Conservation (phyloP, 2,888 invertebrate species). For the Heteromurus nitidus region DNA sequence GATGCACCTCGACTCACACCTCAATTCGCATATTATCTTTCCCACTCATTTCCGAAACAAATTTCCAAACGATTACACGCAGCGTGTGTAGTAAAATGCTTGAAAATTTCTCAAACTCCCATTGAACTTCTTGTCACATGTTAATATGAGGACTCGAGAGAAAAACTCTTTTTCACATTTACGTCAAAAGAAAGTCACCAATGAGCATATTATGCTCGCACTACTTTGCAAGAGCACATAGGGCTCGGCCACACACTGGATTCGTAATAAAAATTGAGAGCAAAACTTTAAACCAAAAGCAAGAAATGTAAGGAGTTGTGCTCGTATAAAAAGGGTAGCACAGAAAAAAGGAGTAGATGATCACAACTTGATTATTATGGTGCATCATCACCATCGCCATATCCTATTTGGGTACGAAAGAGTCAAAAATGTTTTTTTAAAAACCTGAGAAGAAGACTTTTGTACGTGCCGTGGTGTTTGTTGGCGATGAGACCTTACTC, state of each 20-base stretch:
- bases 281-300: not conserved
- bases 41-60: too few species aligned
- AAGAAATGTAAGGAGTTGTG: not conserved
- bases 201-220: not conserved
- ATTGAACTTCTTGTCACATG: too few species aligned
- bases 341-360: too few species aligned
- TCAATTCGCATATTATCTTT: too few species aligned
- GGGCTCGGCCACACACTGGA: constrained; percentile 6
- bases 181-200: too few species aligned
- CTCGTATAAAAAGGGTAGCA: not conserved
- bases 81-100: too few species aligned
- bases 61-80: too few species aligned
- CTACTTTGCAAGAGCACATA: not conserved
- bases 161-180: too few species aligned
- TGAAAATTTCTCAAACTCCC: too few species aligned
- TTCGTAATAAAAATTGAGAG: constrained; percentile 18
- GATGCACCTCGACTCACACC: too few species aligned
- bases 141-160: too few species aligned
- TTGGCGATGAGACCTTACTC: not conserved
- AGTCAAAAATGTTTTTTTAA: constrained; percentile 28
- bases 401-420: constrained; percentile 20
- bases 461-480: constrained; percentile 7
- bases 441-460: not conserved
- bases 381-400: not conserved
- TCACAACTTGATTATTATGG: too few species aligned